phyloP scores from a whole-genome alignment of 2,888 invertebrate genomes.

The Pheosia gnoma region DNA sequence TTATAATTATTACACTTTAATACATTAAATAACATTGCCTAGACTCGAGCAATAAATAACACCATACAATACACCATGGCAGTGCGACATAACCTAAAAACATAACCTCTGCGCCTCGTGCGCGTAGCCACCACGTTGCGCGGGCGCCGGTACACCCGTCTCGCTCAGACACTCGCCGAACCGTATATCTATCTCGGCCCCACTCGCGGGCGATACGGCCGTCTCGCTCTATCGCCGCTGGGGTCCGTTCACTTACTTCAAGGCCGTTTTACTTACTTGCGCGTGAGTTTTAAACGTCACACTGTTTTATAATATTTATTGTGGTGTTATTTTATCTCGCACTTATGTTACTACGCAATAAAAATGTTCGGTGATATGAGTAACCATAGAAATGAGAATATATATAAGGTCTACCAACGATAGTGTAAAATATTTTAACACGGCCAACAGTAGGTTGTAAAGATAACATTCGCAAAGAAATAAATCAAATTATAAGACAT shows the following conservation, averaged over 20 bases:
- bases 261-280: slow-evolving; percentile 2
- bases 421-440: too few species aligned
- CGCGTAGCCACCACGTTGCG: slow-evolving; percentile 65
- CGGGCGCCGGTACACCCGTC: slow-evolving; percentile 52
- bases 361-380: too few species aligned
- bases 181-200: slow-evolving; percentile 7
- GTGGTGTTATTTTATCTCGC: neutral
- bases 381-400: too few species aligned
- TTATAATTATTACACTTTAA: too few species aligned
- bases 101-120: slow-evolving; percentile 31
- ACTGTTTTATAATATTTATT: slow-evolving; percentile 5
- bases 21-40: neutral
- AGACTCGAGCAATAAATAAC: neutral
- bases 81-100: slow-evolving; percentile 65
- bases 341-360: too few species aligned
- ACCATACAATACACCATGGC: neutral
- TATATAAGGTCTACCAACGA: too few species aligned
- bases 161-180: slow-evolving; percentile 28
- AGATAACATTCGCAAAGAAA: too few species aligned
- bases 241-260: slow-evolving; percentile 7
- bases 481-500: too few species aligned
- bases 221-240: slow-evolving; percentile 30
- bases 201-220: slow-evolving; percentile 13
- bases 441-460: too few species aligned
- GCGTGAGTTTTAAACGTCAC: slow-evolving; percentile 1